Conservation (phyloP, 2,888 invertebrate genomes). For the Thymelicus sylvestris region DNA sequence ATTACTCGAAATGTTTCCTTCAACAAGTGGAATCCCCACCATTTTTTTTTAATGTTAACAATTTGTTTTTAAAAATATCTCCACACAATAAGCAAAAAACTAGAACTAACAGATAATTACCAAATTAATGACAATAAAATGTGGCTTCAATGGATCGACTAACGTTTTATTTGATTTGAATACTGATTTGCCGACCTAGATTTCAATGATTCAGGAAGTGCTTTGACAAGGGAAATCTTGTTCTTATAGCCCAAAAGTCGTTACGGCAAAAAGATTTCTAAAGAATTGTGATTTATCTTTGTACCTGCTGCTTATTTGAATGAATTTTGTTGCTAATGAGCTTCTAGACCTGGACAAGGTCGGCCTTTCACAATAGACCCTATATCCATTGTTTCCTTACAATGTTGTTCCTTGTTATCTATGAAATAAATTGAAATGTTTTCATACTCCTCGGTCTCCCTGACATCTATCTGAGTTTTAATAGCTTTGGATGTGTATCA, state of each 20-base stretch:
- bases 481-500: no score
- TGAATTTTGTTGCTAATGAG: constrained; percentile 15
- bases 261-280: constrained; percentile 21
- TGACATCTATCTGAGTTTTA: no score
- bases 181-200: constrained; percentile 18
- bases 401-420: neutral
- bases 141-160: constrained; percentile 8
- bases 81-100: neutral
- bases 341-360: constrained; percentile 8
- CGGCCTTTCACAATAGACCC: constrained; percentile 15
- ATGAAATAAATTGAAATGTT: no score
- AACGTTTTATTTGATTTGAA: constrained; percentile 11
- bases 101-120: neutral
- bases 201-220: constrained; percentile 28
- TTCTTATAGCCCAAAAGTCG: constrained; percentile 25
- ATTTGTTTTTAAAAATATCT: constrained; percentile 6
- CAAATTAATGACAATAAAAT: constrained; percentile 17
- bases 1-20: no score
- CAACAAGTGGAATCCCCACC: no score
- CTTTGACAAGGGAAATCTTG: constrained; percentile 22
- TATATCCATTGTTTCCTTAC: neutral
- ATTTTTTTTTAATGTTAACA: neutral
- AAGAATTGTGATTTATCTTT: constrained; percentile 29
- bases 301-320: constrained; percentile 11
- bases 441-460: no score